These are phyloP conservation scores for Dendroctonus valens DNA, from an alignment of 1,140 invertebrate species.

Conservation along the genomic window DNA sequence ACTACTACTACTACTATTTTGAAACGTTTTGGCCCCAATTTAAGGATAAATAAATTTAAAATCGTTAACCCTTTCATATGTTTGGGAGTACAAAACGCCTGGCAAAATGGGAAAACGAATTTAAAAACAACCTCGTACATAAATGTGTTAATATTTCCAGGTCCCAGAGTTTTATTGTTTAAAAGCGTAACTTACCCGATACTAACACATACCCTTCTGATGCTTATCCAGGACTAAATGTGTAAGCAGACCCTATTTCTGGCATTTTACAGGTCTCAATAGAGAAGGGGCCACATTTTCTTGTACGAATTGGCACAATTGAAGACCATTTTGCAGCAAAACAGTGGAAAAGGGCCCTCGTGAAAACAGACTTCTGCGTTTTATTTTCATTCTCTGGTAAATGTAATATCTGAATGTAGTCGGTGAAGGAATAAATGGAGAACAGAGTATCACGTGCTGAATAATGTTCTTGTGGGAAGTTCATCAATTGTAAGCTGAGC, in stretches of 20 bases:
- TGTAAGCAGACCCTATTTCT: background rate
- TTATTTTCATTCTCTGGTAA: conserved; percentile 7
- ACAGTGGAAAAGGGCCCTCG: background rate
- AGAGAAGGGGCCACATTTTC: conserved; percentile 5
- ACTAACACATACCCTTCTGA: background rate
- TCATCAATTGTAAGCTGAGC: background rate
- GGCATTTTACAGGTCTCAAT: background rate
- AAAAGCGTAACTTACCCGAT: background rate
- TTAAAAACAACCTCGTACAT: too few relatives aligned
- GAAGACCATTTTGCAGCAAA: background rate
- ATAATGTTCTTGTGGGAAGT: background rate
- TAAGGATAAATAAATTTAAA: too few relatives aligned
- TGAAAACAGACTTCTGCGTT: conserved; percentile 4
- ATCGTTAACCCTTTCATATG: too few relatives aligned
- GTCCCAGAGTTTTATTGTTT: too few relatives aligned
- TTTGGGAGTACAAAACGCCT: too few relatives aligned
- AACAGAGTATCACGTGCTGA: background rate
- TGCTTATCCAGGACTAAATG: conserved; percentile 6
- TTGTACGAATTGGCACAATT: conserved; percentile 8
- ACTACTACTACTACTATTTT: too few relatives aligned
- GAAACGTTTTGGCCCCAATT: too few relatives aligned
- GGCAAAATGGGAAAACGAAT: too few relatives aligned
- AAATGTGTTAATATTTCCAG: too few relatives aligned
- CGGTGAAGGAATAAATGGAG: background rate
- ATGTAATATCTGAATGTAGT: conserved; percentile 3